phyloP scores from a whole-genome alignment of 1,140 invertebrate species.

The Cydia strobilella region DNA sequence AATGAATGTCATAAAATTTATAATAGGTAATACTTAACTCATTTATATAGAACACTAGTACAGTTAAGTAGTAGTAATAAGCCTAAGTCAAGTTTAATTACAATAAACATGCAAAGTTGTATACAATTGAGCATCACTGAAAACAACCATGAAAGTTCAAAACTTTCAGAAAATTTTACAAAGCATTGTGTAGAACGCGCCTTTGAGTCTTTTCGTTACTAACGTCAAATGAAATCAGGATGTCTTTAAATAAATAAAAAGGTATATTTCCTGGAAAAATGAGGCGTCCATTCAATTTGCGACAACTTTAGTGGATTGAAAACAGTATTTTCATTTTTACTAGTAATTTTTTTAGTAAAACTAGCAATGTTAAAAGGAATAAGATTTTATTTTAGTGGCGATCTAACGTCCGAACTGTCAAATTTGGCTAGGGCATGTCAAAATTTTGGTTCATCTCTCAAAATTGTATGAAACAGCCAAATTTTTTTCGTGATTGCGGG shows the following conservation, averaged over 20 bases:
- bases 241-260: constrained; percentile 25
- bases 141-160: constrained; percentile 20
- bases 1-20: no score
- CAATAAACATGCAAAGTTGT: constrained; percentile 15
- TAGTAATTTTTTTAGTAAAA: neutral
- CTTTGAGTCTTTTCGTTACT: constrained; percentile 28
- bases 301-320: constrained; percentile 7
- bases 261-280: neutral
- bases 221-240: constrained; percentile 24
- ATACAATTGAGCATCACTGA: constrained; percentile 15
- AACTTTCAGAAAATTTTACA: constrained; percentile 25
- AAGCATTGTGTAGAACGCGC: constrained; percentile 13
- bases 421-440: no score
- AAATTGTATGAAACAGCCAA: no score
- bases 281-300: constrained; percentile 10
- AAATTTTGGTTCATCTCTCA: no score
- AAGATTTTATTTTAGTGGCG: no score
- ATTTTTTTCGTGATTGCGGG: no score
- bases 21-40: no score
- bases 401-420: no score
- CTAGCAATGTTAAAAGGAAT: no score
- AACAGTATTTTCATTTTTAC: neutral
- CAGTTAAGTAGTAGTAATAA: constrained; percentile 16
- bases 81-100: neutral
- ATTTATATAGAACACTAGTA: neutral